Base-by-base conservation (phyloP, 2,113 vertebrate species). In the Gallinago jamesoni region DNA sequence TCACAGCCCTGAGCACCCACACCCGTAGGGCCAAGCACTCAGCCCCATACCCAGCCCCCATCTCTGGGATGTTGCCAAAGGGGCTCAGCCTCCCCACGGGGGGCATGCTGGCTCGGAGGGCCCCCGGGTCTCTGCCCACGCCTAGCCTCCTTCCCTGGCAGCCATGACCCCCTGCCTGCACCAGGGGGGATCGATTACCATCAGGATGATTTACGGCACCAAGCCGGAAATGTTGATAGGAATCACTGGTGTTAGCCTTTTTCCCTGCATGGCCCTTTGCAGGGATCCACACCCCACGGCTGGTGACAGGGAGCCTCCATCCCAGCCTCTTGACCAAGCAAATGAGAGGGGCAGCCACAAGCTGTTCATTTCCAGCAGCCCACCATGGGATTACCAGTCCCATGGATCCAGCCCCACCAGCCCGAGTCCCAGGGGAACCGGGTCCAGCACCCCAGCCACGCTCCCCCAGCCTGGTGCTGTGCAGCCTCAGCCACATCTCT, bases 261-360 rank as follows among this genome's bases (percentile, higher is more conserved):
- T 63, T 10, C 17, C 14, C 55, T 81, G 48, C n/a, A 20, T 0
- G 3, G 22, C 41, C 52, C 35, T 87, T 77, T 63, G 62, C 15
- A n/a, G n/a, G n/a, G n/a, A 21, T 90, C n/a, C 43, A 30, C 31
- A 63, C 11, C 2, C 43, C 57, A 11, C 0, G 0, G 73, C 55
- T 73, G 37, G 14, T 57, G 23, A 60, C 2, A 67, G 45, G 20
- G 27, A 78, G 5, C 33, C 41, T 66, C 60, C 55, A 63, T 23
- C 31, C 12, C 52, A 76, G 27, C 4, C n/a, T 24, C 20, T 31
- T 3, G 4, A 37, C 20, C 43, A 57, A 52, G 18, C 17, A 45
- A 64, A 75, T 0, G 1, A 64, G 37, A 81, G 10, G 6, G n/a
- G 57, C 31, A 72, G 39, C 23, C 39, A 77, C 39, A 72, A 55